Evolutionary conservation across 2,888 invertebrate species (phyloP).

Genomic region (Drosophila suboccidentalis): DNA sequence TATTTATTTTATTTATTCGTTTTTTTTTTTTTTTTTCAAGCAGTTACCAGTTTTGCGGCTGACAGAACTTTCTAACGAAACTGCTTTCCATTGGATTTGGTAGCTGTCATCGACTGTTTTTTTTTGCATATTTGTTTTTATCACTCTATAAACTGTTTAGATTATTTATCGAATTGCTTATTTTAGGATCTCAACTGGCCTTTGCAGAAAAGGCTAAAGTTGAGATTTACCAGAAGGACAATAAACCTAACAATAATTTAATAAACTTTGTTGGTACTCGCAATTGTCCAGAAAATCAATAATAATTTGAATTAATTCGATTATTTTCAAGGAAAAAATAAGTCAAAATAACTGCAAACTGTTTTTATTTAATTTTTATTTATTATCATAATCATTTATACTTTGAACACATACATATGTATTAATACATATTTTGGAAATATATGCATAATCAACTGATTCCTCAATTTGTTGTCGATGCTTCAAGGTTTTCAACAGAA

Average conservation of each 20-base stretch:
- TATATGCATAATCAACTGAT: too few species aligned
- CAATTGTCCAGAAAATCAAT: neutral
- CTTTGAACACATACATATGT: too few species aligned
- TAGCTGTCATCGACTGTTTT: slow-evolving; percentile 13
- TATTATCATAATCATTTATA: too few species aligned
- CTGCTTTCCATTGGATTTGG: slow-evolving; percentile 2
- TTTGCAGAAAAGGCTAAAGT: neutral
- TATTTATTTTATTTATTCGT: neutral
- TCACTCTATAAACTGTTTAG: neutral
- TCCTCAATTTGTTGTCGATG: too few species aligned
- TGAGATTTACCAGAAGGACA: neutral
- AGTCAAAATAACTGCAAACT: too few species aligned
- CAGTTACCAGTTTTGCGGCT: slow-evolving; percentile 2
- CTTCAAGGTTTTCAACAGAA: too few species aligned
- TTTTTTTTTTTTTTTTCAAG: neutral
- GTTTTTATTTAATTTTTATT: too few species aligned
- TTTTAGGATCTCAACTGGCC: neutral
- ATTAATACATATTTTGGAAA: too few species aligned
- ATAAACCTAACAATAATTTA: neutral
- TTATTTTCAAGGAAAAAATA: too few species aligned
- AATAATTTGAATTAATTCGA: neutral
- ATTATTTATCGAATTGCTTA: neutral
- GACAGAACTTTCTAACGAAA: slow-evolving; percentile 12
- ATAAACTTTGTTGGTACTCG: neutral
- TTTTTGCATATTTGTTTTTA: neutral